A percentile compares a stretch with the other conserved stretches of the same genome.
Evolutionary conservation across 92 coral and sea anemone genomes (phyloP).

Genomic region (Chrysogorgia sp.): DNA sequence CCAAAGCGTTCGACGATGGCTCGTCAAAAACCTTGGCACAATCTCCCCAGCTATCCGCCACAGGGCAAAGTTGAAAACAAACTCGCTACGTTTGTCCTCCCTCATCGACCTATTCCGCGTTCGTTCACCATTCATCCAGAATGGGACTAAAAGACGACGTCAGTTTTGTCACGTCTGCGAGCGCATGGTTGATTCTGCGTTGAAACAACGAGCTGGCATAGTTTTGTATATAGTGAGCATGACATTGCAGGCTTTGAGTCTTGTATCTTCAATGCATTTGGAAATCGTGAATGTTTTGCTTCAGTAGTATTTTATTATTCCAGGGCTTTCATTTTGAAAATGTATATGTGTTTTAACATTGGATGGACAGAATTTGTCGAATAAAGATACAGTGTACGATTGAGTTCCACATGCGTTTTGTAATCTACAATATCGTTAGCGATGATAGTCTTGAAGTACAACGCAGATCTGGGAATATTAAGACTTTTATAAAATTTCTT

Average conservation of each 20-base stretch:
- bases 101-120: conserved; percentile 75
- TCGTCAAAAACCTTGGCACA: conserved; percentile 15
- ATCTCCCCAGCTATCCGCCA: conserved; percentile 14
- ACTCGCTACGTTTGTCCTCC: conserved; percentile 84
- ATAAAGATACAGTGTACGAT: background rate
- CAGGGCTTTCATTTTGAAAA: background rate
- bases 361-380: background rate
- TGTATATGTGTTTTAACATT: background rate
- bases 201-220: background rate
- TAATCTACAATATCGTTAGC: too few relatives aligned
- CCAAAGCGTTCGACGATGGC: background rate
- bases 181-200: background rate
- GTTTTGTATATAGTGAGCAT: conserved; percentile 8
- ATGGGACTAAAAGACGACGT: conserved; percentile 36
- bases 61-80: conserved; percentile 63
- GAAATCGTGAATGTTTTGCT: background rate
- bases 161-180: background rate
- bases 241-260: conserved; percentile 5
- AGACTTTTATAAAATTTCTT: too few relatives aligned
- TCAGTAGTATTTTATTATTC: background rate
- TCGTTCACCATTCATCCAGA: conserved; percentile 96
- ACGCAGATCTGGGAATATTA: too few relatives aligned
- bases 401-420: background rate
- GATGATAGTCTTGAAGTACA: too few relatives aligned
- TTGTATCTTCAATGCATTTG: background rate